Conservation (phyloP, 2,888 invertebrate species). For the Brachyptera risi region DNA sequence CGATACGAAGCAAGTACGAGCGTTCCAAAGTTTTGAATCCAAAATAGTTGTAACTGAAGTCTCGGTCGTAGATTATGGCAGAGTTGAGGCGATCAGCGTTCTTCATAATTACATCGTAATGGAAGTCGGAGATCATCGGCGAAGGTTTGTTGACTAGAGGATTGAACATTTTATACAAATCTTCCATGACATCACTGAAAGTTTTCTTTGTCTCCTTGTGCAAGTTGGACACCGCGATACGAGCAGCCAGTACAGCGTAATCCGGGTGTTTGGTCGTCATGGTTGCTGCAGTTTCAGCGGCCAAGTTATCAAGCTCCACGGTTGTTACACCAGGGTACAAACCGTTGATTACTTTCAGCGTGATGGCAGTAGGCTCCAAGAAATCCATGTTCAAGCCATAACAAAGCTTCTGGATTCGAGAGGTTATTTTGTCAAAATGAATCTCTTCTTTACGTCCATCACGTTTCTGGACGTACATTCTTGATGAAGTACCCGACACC, state of each 20-base stretch:
- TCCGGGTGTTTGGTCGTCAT: conserved; percentile 98
- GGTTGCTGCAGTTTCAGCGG: conserved; percentile 97
- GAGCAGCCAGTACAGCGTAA: conserved; percentile 83
- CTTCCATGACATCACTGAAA: conserved; percentile 87
- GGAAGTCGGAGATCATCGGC: conserved; percentile 84
- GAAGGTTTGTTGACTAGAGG: conserved; percentile 63
- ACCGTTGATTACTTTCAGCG: conserved; percentile 89
- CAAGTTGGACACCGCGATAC: conserved; percentile 94
- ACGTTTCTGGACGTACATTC: conserved; percentile 18
- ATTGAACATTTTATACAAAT: conserved; percentile 74
- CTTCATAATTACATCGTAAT: conserved; percentile 74
- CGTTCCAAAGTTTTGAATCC: conserved; percentile 98
- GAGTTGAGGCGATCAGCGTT: conserved; percentile 90
- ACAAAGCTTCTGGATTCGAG: conserved; percentile 89
- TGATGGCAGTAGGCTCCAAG: conserved; percentile 89
- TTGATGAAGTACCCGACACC: too few relatives aligned
- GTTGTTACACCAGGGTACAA: conserved; percentile 96
- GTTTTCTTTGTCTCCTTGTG: conserved; percentile 97
- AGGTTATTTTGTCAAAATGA: conserved; percentile 97
- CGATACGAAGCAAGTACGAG: conserved; percentile 88
- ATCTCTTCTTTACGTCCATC: conserved; percentile 89
- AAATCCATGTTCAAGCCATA: conserved; percentile 95
- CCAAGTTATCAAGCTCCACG: conserved; percentile 93
- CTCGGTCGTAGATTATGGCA: conserved; percentile 93
- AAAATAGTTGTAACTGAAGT: conserved; percentile 96